These are phyloP conservation scores for Hirundichthys speculiger DNA, from an alignment of 2,113 vertebrate genomes.

Conservation along the genomic window DNA sequence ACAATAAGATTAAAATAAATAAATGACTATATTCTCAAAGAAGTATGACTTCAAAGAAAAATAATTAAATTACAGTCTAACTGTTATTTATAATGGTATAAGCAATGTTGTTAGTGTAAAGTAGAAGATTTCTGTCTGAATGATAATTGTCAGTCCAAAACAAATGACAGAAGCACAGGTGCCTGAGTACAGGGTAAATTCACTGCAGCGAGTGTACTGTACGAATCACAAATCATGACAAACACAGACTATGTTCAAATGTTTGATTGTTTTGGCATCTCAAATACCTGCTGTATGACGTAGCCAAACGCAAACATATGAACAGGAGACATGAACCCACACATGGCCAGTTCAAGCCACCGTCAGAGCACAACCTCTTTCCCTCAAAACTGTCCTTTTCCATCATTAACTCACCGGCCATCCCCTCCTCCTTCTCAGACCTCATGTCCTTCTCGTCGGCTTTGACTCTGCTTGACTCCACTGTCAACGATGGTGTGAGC, in stretches of 20 bases:
- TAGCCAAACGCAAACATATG: not conserved
- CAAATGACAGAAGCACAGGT: too few relatives aligned
- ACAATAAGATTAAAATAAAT: too few relatives aligned
- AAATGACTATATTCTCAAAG: too few relatives aligned
- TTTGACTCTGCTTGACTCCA: slow-evolving; percentile 72
- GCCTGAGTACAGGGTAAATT: too few relatives aligned
- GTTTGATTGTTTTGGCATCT: not conserved
- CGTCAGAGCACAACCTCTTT: not conserved
- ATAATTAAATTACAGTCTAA: too few relatives aligned
- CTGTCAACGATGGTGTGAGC: slow-evolving; percentile 66
- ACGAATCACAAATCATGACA: not conserved
- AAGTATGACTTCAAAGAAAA: too few relatives aligned
- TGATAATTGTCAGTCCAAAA: too few relatives aligned
- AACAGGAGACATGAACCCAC: not conserved
- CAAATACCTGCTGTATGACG: slow-evolving; percentile 26
- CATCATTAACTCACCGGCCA: slow-evolving; percentile 70
- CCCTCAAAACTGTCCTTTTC: not conserved
- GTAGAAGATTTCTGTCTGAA: too few relatives aligned
- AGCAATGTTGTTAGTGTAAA: too few relatives aligned
- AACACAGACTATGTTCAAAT: slow-evolving; percentile 1
- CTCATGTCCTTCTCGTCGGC: slow-evolving; percentile 71
- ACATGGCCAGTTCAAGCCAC: not conserved
- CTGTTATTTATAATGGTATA: too few relatives aligned
- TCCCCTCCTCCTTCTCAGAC: slow-evolving; percentile 79
- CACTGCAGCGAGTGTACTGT: too few relatives aligned